phyloP scores from a whole-genome alignment of 1,140 invertebrate genomes.

The Protaetia brevitarsis region DNA sequence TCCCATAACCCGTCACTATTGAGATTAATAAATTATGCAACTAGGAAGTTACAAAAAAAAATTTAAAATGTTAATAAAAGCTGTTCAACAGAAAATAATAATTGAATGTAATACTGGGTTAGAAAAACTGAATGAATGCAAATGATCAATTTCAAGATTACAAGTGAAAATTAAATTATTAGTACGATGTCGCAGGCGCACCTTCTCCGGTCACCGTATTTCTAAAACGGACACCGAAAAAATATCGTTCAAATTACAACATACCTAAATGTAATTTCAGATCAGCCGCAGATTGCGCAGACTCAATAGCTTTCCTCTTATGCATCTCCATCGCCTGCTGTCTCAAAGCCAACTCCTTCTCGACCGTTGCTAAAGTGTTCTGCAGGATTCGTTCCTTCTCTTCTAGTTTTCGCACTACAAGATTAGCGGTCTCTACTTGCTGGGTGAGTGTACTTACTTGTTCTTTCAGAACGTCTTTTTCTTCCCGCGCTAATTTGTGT shows the following conservation, averaged over 20 bases:
- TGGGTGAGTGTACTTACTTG: conserved; percentile 61
- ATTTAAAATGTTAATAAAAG: no score
- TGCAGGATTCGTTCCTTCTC: conserved; percentile 95
- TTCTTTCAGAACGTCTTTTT: conserved; percentile 87
- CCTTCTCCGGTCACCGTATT: no score
- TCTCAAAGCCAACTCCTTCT: conserved; percentile 87
- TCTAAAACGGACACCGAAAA: no score
- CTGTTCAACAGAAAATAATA: no score
- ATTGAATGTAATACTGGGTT: no score
- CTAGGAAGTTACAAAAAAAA: no score
- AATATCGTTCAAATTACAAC: conserved; percentile 29
- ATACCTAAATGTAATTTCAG: conserved; percentile 93
- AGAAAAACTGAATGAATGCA: no score
- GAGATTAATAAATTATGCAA: no score
- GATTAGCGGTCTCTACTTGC: conserved; percentile 88
- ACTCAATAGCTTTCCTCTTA: conserved; percentile 94
- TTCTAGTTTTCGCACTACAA: conserved; percentile 91
- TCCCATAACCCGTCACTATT: no score
- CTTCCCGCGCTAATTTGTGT: conserved; percentile 90
- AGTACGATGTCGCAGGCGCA: no score
- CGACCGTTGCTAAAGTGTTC: conserved; percentile 86
- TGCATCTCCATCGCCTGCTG: conserved; percentile 97
- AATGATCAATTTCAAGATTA: no score
- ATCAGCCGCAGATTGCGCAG: conserved; percentile 94
- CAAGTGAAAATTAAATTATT: no score